Conservation (phyloP, 2,797 vertebrate species). For the Taenioides sp. region DNA sequence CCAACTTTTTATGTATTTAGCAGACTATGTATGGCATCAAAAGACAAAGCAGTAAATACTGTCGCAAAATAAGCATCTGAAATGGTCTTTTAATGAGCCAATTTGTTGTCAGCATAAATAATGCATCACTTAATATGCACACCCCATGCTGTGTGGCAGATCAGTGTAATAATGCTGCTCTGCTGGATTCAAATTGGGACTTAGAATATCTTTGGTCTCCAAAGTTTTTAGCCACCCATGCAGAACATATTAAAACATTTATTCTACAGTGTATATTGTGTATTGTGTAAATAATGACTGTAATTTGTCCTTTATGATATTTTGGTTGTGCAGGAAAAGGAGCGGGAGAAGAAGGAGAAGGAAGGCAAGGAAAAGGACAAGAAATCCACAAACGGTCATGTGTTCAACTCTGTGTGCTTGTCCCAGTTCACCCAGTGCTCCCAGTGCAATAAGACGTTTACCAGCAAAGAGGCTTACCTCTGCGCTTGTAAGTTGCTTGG, state of each 20-base stretch:
- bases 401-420: conserved; percentile 75
- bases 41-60: not conserved
- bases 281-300: not conserved
- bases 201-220: conserved; percentile 34
- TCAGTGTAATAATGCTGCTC: conserved; percentile 57
- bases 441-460: conserved; percentile 87
- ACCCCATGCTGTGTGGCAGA: conserved; percentile 39
- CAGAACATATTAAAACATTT: conserved; percentile 12
- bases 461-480: conserved; percentile 83
- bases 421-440: conserved; percentile 80
- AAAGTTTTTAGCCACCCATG: conserved; percentile 6
- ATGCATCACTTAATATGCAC: conserved; percentile 56
- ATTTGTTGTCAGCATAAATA: conserved; percentile 57
- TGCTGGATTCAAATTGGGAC: conserved; percentile 49
- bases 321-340: conserved; percentile 83
- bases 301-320: not conserved
- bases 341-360: conserved; percentile 84
- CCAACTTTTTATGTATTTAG: not conserved
- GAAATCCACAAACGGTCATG: conserved; percentile 85
- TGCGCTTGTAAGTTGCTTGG: conserved; percentile 86
- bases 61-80: conserved; percentile 24
- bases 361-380: conserved; percentile 85
- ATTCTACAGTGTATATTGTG: conserved; percentile 5
- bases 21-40: conserved; percentile 3
- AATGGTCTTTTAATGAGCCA: conserved; percentile 44